Conservation (phyloP, 2,113 vertebrate species). For the Otocyon megalotis region DNA sequence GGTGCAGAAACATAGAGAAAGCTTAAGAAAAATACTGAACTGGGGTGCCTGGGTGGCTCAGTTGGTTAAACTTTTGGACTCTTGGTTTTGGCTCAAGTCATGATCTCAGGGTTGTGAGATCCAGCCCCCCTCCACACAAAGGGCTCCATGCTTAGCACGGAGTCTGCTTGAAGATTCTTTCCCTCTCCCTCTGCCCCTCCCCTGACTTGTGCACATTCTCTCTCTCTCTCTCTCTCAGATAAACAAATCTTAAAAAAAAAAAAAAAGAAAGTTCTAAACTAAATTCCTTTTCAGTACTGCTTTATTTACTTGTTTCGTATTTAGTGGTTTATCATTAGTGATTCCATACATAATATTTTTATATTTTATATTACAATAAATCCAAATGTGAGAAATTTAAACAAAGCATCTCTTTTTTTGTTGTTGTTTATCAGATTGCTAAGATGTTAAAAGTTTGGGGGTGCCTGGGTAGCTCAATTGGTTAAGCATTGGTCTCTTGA, state of each 20-base stretch:
- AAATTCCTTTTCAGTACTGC: neutral
- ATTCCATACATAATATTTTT: neutral
- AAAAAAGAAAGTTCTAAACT: neutral
- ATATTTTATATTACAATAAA: conserved; percentile 12
- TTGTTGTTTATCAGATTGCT: neutral
- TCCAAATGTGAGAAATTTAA: conserved; percentile 20
- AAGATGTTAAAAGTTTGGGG: neutral
- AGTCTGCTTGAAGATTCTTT: neutral
- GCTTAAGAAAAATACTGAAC: neutral
- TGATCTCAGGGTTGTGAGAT: neutral
- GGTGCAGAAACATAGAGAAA: conserved; percentile 1
- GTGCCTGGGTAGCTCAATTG: neutral
- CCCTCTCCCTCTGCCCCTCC: neutral
- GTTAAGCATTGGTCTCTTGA: neutral
- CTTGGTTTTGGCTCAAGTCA: neutral
- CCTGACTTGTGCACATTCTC: neutral
- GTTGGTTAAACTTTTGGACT: neutral
- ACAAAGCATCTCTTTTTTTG: neutral
- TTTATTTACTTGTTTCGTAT: neutral
- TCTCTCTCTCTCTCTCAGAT: neutral
- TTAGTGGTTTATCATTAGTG: conserved; percentile 29
- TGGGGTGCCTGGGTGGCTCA: neutral
- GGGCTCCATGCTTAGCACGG: too few species aligned
- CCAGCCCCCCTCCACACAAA: neutral
- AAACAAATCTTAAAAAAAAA: neutral